Percentiles rank a stretch among this genome's conserved stretches.
Evolutionary conservation across 2,113 vertebrate species (phyloP).

Genomic region (Octodon degus): DNA sequence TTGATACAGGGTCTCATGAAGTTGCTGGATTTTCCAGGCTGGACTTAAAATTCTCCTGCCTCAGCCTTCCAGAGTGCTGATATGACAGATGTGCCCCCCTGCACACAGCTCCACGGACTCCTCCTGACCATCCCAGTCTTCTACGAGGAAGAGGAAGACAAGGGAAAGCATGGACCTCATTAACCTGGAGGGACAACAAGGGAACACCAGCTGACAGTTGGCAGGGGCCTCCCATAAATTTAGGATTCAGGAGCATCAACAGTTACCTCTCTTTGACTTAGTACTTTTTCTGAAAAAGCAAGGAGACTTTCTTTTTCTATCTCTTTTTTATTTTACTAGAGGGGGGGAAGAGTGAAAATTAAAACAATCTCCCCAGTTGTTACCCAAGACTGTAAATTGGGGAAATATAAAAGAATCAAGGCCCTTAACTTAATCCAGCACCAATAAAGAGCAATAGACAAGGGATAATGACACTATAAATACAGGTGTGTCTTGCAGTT

Average conservation of each 20-base stretch:
- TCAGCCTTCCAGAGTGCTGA: not conserved
- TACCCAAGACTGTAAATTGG: slow-evolving; percentile 34
- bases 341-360: not conserved
- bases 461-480: slow-evolving; percentile 45
- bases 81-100: not conserved
- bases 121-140: not conserved
- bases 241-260: not conserved
- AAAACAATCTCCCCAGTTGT: not conserved
- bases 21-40: not conserved
- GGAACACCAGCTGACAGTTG: not conserved
- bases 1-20: not conserved
- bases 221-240: not conserved
- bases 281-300: not conserved
- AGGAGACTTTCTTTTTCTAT: not conserved
- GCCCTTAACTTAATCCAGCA: slow-evolving; percentile 61
- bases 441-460: slow-evolving; percentile 24
- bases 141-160: not conserved
- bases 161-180: not conserved
- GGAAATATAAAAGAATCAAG: slow-evolving; percentile 39
- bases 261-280: not conserved
- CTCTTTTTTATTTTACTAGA: slow-evolving; percentile 43
- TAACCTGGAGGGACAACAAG: not conserved
- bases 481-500: slow-evolving; percentile 40
- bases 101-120: not conserved
- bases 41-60: not conserved